phyloP scores from a whole-genome alignment of 2,113 vertebrate species.

The Grallaria varia region DNA sequence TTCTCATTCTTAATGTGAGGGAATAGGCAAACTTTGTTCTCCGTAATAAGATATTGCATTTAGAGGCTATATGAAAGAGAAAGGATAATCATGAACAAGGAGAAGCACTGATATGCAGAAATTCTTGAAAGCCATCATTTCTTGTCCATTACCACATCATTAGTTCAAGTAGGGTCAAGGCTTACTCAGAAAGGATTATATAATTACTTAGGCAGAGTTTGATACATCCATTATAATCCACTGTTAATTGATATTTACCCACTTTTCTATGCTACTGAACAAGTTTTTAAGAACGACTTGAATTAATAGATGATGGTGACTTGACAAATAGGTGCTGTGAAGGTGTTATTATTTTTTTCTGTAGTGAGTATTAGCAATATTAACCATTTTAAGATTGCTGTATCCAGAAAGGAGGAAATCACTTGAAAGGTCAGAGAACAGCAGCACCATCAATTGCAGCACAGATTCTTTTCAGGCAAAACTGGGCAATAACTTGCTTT shows the following conservation, averaged over 20 bases:
- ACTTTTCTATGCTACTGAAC: neutral
- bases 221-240: neutral
- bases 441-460: fast-evolving
- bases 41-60: neutral
- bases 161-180: neutral
- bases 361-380: neutral
- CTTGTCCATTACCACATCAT: neutral
- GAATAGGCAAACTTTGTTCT: neutral
- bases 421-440: neutral
- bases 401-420: neutral
- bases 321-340: neutral
- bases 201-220: neutral
- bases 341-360: neutral
- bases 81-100: neutral
- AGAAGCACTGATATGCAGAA: neutral
- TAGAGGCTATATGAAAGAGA: neutral
- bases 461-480: neutral
- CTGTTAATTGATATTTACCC: conserved; percentile 19
- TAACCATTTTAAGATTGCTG: neutral
- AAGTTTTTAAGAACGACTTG: neutral
- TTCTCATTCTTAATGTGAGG: neutral
- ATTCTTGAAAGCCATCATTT: neutral
- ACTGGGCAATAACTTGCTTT: neutral
- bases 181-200: neutral
- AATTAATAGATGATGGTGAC: neutral